Evolutionary conservation across 1,140 invertebrate species (phyloP), one percentile per base, ranked within the genome.

Genomic region (Drosophila malerkotliana): DNA sequence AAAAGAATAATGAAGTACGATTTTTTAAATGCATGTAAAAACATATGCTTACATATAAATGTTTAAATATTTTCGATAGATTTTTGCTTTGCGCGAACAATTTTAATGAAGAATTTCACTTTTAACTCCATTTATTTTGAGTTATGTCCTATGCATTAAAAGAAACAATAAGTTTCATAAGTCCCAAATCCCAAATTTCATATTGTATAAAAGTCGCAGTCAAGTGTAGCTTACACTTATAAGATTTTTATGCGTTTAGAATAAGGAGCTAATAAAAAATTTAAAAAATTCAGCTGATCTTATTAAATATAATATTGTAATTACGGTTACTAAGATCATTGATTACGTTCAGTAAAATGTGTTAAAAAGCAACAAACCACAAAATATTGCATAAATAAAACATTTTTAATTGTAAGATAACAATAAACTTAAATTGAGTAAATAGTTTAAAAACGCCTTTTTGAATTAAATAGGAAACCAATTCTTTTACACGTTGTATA

Each of bases 281-380:
- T 55, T n/a, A 48, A 53, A 77, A 71, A 37, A 37, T 79, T 84
- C 80, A 85, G 77, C 80, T 84, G 80, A 84, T 84, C 80, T 84
- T 84, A 79, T 80, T 84, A 73, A 79, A 80, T 84, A 63, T 73
- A 79, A 79, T 77, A 67, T 72, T 84, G 59, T 84, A 64, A 77
- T 79, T 84, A 76, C 67, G 76, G 62, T 84, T 84, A 84, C 72
- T 84, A 84, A 84, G 76, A 84, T 84, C 72, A 79, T 83, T 84
- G 79, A 73, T 83, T 84, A 84, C 69, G 76, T 79, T 84, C 68
- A 63, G 75, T 66, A 54, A 79, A 80, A 34, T 34, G 58, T 72
- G 72, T 68, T 63, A 58, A 47, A 72, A 76, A 14, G 51, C 73
- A 76, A 72, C 39, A 72, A 77, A 77, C 61, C 71, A 76, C 49